These are phyloP conservation scores for Blastobasis adustella DNA, from an alignment of 2,888 invertebrate genomes.

Conservation along the genomic window DNA sequence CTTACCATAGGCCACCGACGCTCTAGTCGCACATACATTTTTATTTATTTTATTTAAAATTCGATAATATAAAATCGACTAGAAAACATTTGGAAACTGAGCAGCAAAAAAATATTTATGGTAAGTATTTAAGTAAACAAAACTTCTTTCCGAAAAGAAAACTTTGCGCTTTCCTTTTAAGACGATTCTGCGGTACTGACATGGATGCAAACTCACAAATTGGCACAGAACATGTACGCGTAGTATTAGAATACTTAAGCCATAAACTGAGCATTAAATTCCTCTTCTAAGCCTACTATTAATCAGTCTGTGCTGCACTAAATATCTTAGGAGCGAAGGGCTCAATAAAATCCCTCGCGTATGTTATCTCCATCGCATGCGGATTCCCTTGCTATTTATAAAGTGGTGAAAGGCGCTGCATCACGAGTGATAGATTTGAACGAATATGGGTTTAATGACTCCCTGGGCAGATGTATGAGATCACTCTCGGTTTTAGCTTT, in stretches of 20 bases:
- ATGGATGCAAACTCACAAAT: not conserved
- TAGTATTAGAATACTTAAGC: not conserved
- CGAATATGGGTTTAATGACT: slow-evolving; percentile 33
- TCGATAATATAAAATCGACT: too few species aligned
- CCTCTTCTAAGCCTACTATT: slow-evolving; percentile 27
- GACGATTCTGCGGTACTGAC: not conserved
- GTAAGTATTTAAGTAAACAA: too few species aligned
- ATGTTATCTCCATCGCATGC: slow-evolving; percentile 34
- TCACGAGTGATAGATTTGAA: slow-evolving; percentile 48
- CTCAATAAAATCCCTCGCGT: slow-evolving; percentile 42
- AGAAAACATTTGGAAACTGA: too few species aligned
- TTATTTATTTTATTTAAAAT: too few species aligned
- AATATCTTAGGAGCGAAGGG: slow-evolving; percentile 35
- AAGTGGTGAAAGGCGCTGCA: slow-evolving; percentile 44
- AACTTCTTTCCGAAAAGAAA: too few species aligned
- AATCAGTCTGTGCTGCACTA: slow-evolving; percentile 33
- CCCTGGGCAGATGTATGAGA: slow-evolving; percentile 1
- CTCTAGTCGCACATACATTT: too few species aligned
- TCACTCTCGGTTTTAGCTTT: not conserved
- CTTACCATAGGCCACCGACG: too few species aligned
- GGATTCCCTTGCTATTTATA: slow-evolving; percentile 62
- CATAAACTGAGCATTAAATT: slow-evolving; percentile 16
- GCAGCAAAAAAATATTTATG: too few species aligned
- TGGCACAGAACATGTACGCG: slow-evolving; percentile 1
- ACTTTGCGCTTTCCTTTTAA: too few species aligned